Evolutionary conservation across 30 jellyfish, hydroid and myxozoan genomes (phyloP), one percentile per base, ranked within the genome.

Genomic region (Mastigias papua): DNA sequence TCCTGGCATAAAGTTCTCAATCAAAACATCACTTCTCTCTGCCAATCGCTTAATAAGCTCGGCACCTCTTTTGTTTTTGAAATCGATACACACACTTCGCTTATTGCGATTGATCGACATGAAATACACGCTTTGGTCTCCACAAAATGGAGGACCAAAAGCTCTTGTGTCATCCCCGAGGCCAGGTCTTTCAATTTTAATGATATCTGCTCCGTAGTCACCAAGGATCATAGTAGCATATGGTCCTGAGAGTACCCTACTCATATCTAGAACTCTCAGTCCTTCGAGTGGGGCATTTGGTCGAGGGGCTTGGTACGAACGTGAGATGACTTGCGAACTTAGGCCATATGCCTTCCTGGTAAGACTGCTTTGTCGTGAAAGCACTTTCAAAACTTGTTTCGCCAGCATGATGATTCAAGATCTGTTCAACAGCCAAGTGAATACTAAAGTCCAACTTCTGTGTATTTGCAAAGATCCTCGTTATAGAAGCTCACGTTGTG

Each of bases 181-280:
- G 46, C 99, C 99, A 28, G 99, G 99, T 54, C 92, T 86, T 37
- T 94, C 99, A 16, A 94, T 91, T 50, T 94, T 94, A 35, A 94
- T 90, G 51, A 94, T 88, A 32, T 94, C 97, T 33, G 99, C 99
- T 7, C 99, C 99, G 88, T 90, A 83, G 71, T 94, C 99, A 21
- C 97, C 99, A 30, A 94, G 94, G 32, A 94, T 90, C 97, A 86
- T 88, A 3, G 99, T 89, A 21, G 97, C 96, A 84, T 89, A 94
- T 23, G 99, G 99, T 0, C 97, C 99, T 10, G 99, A 97, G 32
- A 94, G 95, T 25, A 94, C 99, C 48, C 99, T 84, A 57, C 94
- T 79, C 86, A 87, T 34, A 46, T 87, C 95, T 0, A 87, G 95
- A 49, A 87, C 73, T 49, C 95, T 76, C 1, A 87, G 90, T 1